Percentiles rank a stretch among this genome's conserved stretches.
phyloP scores from a whole-genome alignment of 2,888 invertebrate species.

The Pteria penguin region DNA sequence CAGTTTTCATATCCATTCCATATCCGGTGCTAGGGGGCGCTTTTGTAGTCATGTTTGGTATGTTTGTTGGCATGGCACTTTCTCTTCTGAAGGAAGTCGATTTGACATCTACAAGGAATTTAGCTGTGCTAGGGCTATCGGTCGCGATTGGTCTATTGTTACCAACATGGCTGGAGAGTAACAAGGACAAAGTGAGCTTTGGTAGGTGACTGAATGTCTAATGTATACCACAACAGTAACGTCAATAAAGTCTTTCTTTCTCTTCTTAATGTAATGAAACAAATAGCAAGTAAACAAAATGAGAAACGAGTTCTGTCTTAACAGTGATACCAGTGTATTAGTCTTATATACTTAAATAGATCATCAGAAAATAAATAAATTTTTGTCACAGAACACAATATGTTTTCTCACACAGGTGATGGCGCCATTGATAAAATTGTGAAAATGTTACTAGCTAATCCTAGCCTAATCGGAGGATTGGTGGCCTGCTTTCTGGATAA shows the following conservation, averaged over 20 bases:
- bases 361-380: too few species aligned
- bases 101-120: slow-evolving; percentile 89
- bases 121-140: slow-evolving; percentile 92
- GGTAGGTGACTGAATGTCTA: too few species aligned
- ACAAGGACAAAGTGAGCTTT: slow-evolving; percentile 29
- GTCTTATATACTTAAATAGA: too few species aligned
- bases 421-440: slow-evolving; percentile 34
- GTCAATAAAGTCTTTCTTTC: too few species aligned
- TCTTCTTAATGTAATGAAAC: too few species aligned
- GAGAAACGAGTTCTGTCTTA: too few species aligned
- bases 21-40: slow-evolving; percentile 23
- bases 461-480: slow-evolving; percentile 73
- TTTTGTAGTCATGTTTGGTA: slow-evolving; percentile 22
- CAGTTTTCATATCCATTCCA: slow-evolving; percentile 17
- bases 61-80: slow-evolving; percentile 56
- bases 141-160: slow-evolving; percentile 88
- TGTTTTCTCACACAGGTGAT: slow-evolving; percentile 29
- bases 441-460: slow-evolving; percentile 51
- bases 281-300: too few species aligned
- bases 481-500: slow-evolving; percentile 78
- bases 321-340: too few species aligned
- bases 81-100: slow-evolving; percentile 82
- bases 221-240: too few species aligned
- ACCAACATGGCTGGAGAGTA: slow-evolving; percentile 58
- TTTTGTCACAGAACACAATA: too few species aligned